Percentiles rank a stretch among this genome's conserved stretches.
Conservation (phyloP, 2,113 vertebrate genomes). For the Cephalophus harveyi region DNA sequence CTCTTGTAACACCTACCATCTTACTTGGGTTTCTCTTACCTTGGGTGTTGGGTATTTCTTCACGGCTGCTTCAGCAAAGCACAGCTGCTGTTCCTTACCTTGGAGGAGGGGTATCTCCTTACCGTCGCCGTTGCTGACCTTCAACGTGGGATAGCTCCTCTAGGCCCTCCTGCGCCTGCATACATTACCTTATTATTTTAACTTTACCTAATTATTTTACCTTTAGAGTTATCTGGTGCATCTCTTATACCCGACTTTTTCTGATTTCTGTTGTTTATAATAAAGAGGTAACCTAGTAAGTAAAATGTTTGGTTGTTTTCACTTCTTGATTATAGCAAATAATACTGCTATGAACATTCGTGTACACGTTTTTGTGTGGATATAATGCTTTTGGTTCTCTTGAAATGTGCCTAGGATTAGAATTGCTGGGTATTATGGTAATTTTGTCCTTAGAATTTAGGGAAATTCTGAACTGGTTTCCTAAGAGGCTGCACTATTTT, state of each 20-base stretch:
- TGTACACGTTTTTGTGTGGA: neutral
- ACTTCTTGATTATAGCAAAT: neutral
- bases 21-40: no score
- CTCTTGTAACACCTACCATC: no score
- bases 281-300: neutral
- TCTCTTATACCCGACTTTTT: neutral
- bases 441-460: neutral
- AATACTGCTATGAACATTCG: neutral
- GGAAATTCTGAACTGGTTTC: neutral
- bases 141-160: no score
- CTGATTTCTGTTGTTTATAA: neutral
- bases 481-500: neutral
- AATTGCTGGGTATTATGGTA: neutral
- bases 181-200: no score
- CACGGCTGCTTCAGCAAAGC: no score
- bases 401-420: neutral
- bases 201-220: no score
- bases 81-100: no score
- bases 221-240: neutral
- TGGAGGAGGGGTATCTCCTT: no score
- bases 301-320: neutral
- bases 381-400: neutral
- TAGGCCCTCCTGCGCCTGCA: no score
- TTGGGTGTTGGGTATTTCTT: no score
- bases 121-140: no score